Conservation (phyloP, 2,888 invertebrate genomes). For the Cremastinae sp. region DNA sequence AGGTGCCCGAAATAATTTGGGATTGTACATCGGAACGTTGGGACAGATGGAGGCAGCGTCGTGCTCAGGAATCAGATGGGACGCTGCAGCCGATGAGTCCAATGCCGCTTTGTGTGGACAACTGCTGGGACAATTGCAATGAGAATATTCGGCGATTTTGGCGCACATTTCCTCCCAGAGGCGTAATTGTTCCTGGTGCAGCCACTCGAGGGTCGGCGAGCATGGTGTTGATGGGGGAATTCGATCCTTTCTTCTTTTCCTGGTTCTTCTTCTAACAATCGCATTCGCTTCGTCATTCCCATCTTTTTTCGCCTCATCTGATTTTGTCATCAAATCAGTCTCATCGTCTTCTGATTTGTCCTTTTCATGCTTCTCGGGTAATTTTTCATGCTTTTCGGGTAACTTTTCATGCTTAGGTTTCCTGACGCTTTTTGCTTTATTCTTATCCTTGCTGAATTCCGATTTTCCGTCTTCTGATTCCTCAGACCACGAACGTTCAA, state of each 20-base stretch:
- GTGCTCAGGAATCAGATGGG: conserved; percentile 17
- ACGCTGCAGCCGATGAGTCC: no score
- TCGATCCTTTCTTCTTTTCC: not conserved
- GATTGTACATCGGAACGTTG: conserved; percentile 60
- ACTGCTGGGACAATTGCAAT: conserved; percentile 50
- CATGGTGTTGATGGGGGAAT: conserved; percentile 3
- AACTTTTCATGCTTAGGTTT: no score
- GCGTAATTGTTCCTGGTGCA: conserved; percentile 49
- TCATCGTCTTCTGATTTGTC: conserved; percentile 15
- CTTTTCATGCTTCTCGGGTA: conserved; percentile 30
- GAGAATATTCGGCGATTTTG: conserved; percentile 58
- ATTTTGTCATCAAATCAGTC: not conserved
- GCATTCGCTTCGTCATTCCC: conserved; percentile 1
- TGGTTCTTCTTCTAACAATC: not conserved
- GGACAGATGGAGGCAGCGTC: conserved; percentile 34
- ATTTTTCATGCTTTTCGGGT: no score
- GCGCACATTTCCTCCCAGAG: conserved; percentile 57
- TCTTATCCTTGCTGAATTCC: not conserved
- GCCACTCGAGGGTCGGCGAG: conserved; percentile 50
- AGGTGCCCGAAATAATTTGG: conserved; percentile 41
- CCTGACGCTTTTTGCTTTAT: no score
- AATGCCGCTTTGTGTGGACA: no score
- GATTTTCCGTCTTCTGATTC: no score
- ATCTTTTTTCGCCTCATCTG: not conserved
- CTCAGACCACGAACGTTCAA: conserved; percentile 16